Evolutionary conservation across 2,797 vertebrate species (phyloP), one percentile per base, ranked within the genome.

Genomic region (Pampus argenteus): DNA sequence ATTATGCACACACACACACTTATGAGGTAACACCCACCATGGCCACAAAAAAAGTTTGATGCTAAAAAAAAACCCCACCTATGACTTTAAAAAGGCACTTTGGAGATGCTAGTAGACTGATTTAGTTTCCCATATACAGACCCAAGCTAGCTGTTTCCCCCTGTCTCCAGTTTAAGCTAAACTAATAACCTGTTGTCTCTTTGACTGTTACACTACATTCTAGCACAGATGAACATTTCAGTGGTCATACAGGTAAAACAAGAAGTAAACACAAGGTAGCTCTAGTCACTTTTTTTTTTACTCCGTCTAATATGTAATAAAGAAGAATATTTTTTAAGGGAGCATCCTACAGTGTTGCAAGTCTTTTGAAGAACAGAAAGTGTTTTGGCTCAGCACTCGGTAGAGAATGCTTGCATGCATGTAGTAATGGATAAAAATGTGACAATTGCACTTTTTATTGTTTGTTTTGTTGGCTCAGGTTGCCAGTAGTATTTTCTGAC

Each of bases 151-250:
- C 3, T 2, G 9, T 38, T 40, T 44, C 9, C 13, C 5, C n/a
- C 5, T n/a, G 26, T 26, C 36, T 62, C 9, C 6, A 48, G 66
- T 63, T 38, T 26, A 23, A 26, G 44, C 34, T 71, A 66, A 45
- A 22, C 9, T 28, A 36, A 36, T 36, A 3, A 13, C 13, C 34
- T 36, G 38, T 50, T 50, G 48, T 13, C n/a, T 11, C 14, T 31
- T 31, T n/a, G 25, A 42, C 55, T 23, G 34, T 63, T 38, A 15
- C 34, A 20, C 17, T 18, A 38, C 25, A 58, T 58, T 59, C 22
- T 22, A 59, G 48, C 34, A 14, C n/a, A n/a, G n/a, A n/a, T 34
- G 9, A 58, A 8, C 2, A 10, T 25, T n/a, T 44, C 40, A 10
- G 29, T 38, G 49, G 40, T 28, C 14, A 22, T 18, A 31, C 1